Conservation (phyloP, 2,113 vertebrate species). For the Chloropsis hardwickii region DNA sequence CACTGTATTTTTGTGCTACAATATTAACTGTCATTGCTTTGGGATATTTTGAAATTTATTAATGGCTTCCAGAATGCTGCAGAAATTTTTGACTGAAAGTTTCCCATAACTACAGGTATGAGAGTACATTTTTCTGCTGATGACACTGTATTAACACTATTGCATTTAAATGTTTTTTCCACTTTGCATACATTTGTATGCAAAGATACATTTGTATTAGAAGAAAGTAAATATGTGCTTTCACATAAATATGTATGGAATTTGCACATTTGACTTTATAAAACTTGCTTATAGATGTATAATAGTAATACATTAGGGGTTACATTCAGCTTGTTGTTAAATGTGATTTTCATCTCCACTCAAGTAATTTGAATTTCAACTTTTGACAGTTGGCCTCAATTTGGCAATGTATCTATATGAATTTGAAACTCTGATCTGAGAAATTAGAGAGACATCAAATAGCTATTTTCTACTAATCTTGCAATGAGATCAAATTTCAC, state of each 20-base stretch:
- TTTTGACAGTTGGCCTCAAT: constrained; percentile 4
- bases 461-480: background rate
- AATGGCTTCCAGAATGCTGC: constrained; percentile 55
- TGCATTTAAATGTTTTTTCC: background rate
- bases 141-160: background rate
- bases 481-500: background rate
- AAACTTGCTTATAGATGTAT: background rate
- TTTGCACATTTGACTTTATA: background rate
- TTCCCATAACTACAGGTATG: background rate
- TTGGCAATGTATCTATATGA: background rate
- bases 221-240: background rate
- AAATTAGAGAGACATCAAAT: background rate
- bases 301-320: background rate
- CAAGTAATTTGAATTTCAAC: background rate
- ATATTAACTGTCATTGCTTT: constrained; percentile 41
- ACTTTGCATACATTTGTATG: background rate
- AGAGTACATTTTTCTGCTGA: background rate
- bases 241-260: background rate
- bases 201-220: background rate
- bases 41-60: constrained; percentile 25
- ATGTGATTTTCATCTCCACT: background rate
- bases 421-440: background rate
- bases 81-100: constrained; percentile 51
- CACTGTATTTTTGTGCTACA: background rate
- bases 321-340: constrained; percentile 4